phyloP scores from a whole-genome alignment of 2,797 vertebrate species.

The Spinus pinus region DNA sequence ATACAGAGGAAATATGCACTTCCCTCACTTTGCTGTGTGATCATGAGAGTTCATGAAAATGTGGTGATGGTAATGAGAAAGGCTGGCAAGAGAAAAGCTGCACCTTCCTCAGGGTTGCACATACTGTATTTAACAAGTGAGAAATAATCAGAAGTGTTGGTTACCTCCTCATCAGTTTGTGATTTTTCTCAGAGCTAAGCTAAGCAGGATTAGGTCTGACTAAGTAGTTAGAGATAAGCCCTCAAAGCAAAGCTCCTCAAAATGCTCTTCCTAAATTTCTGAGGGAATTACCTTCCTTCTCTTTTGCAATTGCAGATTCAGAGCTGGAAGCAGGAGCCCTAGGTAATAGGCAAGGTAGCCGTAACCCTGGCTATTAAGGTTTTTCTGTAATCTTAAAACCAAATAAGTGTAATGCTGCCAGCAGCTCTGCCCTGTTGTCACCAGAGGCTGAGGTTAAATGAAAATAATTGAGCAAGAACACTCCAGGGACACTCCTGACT shows the following conservation, averaged over 20 bases:
- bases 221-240: neutral
- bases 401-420: neutral
- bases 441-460: neutral
- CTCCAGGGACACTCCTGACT: neutral
- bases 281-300: neutral
- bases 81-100: neutral
- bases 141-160: neutral
- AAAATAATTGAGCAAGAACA: neutral
- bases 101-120: neutral
- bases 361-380: neutral
- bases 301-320: neutral
- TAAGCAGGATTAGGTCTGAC: neutral
- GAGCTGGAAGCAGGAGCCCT: neutral
- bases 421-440: neutral
- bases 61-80: neutral
- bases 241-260: neutral
- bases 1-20: neutral
- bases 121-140: neutral
- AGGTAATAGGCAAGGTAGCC: neutral
- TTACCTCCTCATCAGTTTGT: neutral
- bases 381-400: neutral
- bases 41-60: neutral
- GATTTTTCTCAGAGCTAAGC: neutral
- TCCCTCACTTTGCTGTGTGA: neutral
- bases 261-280: neutral